These are phyloP conservation scores for Sphecodes monilicornis DNA, from an alignment of 2,888 invertebrate genomes.

Conservation along the genomic window DNA sequence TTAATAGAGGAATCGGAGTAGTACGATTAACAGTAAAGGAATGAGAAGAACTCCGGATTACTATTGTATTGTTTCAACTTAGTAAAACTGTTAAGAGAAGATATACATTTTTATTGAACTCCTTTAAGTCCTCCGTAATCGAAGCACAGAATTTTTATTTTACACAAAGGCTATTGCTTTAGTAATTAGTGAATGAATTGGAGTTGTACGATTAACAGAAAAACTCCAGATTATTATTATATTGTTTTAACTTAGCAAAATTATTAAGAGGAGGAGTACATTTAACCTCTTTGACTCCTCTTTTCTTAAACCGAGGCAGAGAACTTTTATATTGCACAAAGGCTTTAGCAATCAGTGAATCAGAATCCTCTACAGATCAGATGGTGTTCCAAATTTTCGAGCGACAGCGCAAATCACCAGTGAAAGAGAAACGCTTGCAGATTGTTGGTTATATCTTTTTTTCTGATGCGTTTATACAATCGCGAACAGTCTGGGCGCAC, in stretches of 20 bases:
- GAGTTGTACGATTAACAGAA: not conserved
- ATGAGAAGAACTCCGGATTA: too few relatives aligned
- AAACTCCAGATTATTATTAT: not conserved
- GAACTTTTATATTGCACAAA: not conserved
- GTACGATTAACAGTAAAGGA: too few relatives aligned
- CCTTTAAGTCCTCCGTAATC: too few relatives aligned
- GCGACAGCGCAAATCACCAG: not conserved
- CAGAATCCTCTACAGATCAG: not conserved
- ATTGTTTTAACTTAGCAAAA: not conserved
- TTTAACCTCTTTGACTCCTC: not conserved
- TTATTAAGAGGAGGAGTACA: not conserved
- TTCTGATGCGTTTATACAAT: not conserved
- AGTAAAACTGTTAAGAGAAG: too few relatives aligned
- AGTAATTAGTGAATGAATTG: not conserved
- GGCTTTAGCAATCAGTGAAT: not conserved
- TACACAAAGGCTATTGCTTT: too few relatives aligned
- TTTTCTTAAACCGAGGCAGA: not conserved
- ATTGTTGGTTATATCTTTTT: not conserved
- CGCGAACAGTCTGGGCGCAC: constrained; percentile 70
- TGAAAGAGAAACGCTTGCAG: not conserved
- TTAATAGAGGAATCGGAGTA: too few relatives aligned
- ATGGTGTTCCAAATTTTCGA: not conserved
- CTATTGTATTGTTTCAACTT: too few relatives aligned
- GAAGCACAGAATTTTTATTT: too few relatives aligned
- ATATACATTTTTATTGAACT: too few relatives aligned